Evolutionary conservation across 2,113 vertebrate genomes (phyloP).

Genomic region (Paramisgurnus dabryanus): DNA sequence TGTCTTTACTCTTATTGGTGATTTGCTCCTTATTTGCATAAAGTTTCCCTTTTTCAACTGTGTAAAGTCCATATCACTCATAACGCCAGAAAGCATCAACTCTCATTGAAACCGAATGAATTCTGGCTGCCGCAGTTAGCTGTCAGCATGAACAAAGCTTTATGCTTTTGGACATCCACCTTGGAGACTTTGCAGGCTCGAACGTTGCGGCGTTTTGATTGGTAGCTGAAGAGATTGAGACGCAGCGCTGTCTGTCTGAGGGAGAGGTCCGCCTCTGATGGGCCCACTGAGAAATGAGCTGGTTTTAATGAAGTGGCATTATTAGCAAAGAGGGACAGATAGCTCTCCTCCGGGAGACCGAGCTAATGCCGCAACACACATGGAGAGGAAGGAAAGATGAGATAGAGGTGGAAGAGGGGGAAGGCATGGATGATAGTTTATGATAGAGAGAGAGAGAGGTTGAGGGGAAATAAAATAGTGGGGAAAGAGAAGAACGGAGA

Average conservation of each 20-base stretch:
- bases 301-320: conserved; percentile 73
- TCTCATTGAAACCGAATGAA: too few relatives aligned
- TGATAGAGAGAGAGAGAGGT: neutral
- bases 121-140: neutral
- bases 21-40: too few relatives aligned
- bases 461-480: neutral
- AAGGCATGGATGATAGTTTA: neutral
- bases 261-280: conserved; percentile 55
- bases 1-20: too few relatives aligned
- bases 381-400: conserved; percentile 11
- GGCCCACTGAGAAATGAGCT: conserved; percentile 66
- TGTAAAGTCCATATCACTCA: too few relatives aligned
- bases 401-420: neutral
- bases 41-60: too few relatives aligned
- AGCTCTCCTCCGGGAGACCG: conserved; percentile 49
- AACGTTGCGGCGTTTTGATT: conserved; percentile 6
- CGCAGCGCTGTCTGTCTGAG: conserved; percentile 41
- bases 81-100: too few relatives aligned
- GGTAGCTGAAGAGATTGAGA: conserved; percentile 11
- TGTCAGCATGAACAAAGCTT: neutral
- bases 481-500: neutral
- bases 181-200: neutral
- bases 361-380: conserved; percentile 51
- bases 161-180: neutral
- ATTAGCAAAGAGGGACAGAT: conserved; percentile 59